Conservation (phyloP, 2,113 vertebrate genomes). For the Indicator indicator region DNA sequence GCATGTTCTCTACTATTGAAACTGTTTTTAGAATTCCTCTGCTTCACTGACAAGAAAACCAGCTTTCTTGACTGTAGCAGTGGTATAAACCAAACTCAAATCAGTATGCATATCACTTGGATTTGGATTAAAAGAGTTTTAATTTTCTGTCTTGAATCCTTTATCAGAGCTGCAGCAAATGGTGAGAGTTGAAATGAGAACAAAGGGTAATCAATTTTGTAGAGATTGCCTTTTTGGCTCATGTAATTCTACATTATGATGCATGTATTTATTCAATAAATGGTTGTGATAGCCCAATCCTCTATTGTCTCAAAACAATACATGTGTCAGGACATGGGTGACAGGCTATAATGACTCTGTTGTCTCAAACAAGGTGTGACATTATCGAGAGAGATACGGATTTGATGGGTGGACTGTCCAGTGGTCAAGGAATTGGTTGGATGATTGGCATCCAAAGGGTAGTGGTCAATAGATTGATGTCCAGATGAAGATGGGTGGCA, state of each 20-base stretch:
- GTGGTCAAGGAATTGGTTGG: too few species aligned
- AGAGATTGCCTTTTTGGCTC: conserved; percentile 69
- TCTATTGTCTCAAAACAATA: too few species aligned
- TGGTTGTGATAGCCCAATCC: neutral
- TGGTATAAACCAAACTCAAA: conserved; percentile 16
- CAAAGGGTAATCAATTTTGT: conserved; percentile 57
- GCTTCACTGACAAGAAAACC: conserved; percentile 45
- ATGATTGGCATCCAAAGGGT: too few species aligned
- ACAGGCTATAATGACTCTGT: too few species aligned
- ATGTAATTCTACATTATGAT: conserved; percentile 68
- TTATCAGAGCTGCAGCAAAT: conserved; percentile 53
- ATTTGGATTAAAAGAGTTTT: conserved; percentile 32
- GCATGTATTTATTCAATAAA: conserved; percentile 84
- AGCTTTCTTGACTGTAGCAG: conserved; percentile 24
- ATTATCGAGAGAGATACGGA: too few species aligned
- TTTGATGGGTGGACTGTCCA: too few species aligned
- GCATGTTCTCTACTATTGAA: conserved; percentile 32
- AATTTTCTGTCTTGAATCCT: conserved; percentile 7
- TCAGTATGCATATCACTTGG: conserved; percentile 20
- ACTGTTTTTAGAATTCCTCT: conserved; percentile 26
- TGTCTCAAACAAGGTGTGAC: too few species aligned
- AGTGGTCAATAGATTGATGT: too few species aligned
- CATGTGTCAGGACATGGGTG: too few species aligned
- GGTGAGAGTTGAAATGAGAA: conserved; percentile 39
- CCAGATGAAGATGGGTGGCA: too few species aligned